Percentiles rank a stretch among this genome's conserved stretches.
phyloP scores from a whole-genome alignment of 2,113 vertebrate species.

The Misgurnus mizolepis region DNA sequence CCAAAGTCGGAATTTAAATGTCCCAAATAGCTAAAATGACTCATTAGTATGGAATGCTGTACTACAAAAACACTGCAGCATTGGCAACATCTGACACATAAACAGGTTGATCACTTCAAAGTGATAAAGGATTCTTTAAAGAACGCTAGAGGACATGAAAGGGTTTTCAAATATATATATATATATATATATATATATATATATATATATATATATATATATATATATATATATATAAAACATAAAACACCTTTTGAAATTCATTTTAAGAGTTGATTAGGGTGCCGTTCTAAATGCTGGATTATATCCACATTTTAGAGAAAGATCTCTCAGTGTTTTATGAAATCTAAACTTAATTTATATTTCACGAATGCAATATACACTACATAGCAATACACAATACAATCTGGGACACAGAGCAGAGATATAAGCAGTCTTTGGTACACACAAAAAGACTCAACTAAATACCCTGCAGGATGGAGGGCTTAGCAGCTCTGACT shows the following conservation, averaged over 20 bases:
- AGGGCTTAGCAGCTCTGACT: conserved; percentile 8
- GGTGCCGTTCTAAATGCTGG: conserved; percentile 9
- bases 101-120: not conserved
- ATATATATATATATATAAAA: conserved; percentile 21
- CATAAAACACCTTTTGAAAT: conserved; percentile 14
- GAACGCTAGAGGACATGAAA: not conserved
- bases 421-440: not conserved
- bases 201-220: not conserved
- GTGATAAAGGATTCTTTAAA: not conserved
- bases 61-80: not conserved
- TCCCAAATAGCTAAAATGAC: not conserved
- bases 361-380: conserved; percentile 4
- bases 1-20: conserved; percentile 14
- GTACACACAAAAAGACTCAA: conserved; percentile 8
- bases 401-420: conserved; percentile 30
- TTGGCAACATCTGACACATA: not conserved
- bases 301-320: not conserved
- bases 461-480: conserved; percentile 24
- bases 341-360: conserved; percentile 33
- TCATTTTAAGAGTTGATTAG: conserved; percentile 20
- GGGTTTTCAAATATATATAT: not conserved
- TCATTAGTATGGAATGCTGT: conserved; percentile 9
- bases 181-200: conserved; percentile 7
- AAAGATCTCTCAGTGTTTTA: conserved; percentile 18
- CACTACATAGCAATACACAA: not conserved